These are phyloP conservation scores for Paragorgia papillata DNA, from an alignment of 92 coral and sea anemone genomes.

Conservation along the genomic window DNA sequence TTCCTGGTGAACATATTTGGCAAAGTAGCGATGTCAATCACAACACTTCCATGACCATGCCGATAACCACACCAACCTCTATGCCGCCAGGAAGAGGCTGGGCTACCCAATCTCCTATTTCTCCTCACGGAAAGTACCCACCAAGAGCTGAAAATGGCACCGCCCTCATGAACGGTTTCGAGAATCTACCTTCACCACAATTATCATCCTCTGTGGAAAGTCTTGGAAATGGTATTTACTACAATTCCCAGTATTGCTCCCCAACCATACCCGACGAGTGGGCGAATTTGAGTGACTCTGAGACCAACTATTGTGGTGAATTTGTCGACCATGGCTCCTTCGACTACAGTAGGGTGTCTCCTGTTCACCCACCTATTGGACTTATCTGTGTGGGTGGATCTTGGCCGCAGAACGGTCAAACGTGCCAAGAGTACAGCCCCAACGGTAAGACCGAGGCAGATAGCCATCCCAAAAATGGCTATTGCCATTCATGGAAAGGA, in stretches of 20 bases:
- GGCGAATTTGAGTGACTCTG: constrained; percentile 31
- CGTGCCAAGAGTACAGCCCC: neutral
- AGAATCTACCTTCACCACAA: constrained; percentile 88
- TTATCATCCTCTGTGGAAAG: constrained; percentile 87
- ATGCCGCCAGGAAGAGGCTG: constrained; percentile 59
- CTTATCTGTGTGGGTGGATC: constrained; percentile 34
- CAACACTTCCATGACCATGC: constrained; percentile 83
- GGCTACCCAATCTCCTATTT: constrained; percentile 63
- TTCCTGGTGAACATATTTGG: constrained; percentile 94
- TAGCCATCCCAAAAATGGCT: constrained; percentile 2
- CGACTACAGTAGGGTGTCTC: constrained; percentile 38
- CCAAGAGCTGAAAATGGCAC: constrained; percentile 65
- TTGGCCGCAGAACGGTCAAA: constrained; percentile 41
- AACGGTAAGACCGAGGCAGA: neutral
- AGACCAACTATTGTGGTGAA: constrained; percentile 15
- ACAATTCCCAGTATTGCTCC: constrained; percentile 30
- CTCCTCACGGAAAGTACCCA: constrained; percentile 50
- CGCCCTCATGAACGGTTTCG: constrained; percentile 84
- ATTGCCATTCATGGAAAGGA: constrained; percentile 40
- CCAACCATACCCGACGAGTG: constrained; percentile 36
- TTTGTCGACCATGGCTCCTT: constrained; percentile 16
- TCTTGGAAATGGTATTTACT: constrained; percentile 35
- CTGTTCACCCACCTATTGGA: constrained; percentile 26
- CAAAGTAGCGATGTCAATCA: constrained; percentile 67
- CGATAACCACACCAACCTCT: constrained; percentile 73